Conservation (phyloP, 2,888 invertebrate genomes). For the Nineta flava region DNA sequence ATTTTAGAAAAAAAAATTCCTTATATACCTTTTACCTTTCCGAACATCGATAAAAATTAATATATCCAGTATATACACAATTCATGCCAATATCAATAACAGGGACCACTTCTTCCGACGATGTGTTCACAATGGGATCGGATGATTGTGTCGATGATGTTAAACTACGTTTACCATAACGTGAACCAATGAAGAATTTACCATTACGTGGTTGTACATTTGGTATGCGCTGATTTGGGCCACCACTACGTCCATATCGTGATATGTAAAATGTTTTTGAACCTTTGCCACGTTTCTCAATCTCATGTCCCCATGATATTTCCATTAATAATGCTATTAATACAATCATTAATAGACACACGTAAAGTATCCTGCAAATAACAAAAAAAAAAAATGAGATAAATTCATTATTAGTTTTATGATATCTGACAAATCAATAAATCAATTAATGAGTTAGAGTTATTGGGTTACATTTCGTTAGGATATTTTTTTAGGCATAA, state of each 20-base stretch:
- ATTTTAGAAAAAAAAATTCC: too few relatives aligned
- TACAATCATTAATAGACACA: not conserved
- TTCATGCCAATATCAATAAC: conserved; percentile 14
- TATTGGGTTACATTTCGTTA: too few relatives aligned
- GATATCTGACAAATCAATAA: too few relatives aligned
- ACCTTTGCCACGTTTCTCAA: not conserved
- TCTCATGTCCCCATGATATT: not conserved
- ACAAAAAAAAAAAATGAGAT: not conserved
- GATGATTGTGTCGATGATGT: not conserved
- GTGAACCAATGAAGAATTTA: conserved; percentile 6
- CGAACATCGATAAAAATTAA: conserved; percentile 34
- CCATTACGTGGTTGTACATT: conserved; percentile 4
- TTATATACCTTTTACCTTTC: conserved; percentile 24
- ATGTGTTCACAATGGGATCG: too few relatives aligned
- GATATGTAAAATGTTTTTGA: conserved; percentile 1
- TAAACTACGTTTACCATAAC: conserved; percentile 5
- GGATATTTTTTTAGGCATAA: too few relatives aligned
- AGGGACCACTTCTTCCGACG: not conserved
- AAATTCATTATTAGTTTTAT: too few relatives aligned
- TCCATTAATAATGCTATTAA: not conserved
- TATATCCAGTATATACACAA: conserved; percentile 33
- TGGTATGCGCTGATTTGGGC: not conserved
- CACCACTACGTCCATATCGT: not conserved
- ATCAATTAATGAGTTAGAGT: too few relatives aligned
- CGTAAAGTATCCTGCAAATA: not conserved